These are phyloP conservation scores for Rousettus madagascariensis DNA, from an alignment of 2,797 vertebrate genomes.

Conservation along the genomic window DNA sequence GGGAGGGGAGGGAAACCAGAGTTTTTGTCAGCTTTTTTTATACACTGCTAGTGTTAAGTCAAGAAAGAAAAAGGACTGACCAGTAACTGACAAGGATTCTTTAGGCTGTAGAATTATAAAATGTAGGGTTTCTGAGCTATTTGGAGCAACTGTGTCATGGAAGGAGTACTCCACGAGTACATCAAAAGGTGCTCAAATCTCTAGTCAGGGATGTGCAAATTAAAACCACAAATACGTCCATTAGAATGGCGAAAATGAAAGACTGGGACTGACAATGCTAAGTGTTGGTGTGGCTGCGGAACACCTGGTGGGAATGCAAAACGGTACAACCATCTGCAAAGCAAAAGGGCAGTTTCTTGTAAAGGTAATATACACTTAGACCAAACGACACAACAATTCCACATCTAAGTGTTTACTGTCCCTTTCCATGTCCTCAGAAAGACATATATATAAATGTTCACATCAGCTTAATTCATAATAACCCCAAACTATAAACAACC, in stretches of 20 bases:
- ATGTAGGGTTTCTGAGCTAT: not conserved
- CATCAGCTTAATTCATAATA: not conserved
- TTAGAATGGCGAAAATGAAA: not conserved
- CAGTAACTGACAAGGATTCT: not conserved
- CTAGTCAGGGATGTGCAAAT: not conserved
- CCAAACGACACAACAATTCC: not conserved
- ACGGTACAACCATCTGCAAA: not conserved
- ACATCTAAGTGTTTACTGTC: not conserved
- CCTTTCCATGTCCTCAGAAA: not conserved
- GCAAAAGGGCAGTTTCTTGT: not conserved
- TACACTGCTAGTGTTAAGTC: not conserved
- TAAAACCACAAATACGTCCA: not conserved
- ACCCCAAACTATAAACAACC: not conserved
- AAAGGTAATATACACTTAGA: not conserved
- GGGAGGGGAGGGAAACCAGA: not conserved
- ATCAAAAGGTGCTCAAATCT: not conserved
- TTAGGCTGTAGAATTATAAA: not conserved
- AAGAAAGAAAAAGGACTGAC: not conserved
- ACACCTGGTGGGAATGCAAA: not conserved
- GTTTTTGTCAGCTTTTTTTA: not conserved
- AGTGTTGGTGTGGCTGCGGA: not conserved
- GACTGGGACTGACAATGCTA: not conserved
- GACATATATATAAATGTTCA: not conserved
- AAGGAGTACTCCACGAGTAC: not conserved
- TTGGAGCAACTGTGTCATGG: not conserved